A percentile compares a stretch with the other conserved stretches of the same genome.
Conservation (phyloP, 2,113 vertebrate species). For the Bubo scandiacus region DNA sequence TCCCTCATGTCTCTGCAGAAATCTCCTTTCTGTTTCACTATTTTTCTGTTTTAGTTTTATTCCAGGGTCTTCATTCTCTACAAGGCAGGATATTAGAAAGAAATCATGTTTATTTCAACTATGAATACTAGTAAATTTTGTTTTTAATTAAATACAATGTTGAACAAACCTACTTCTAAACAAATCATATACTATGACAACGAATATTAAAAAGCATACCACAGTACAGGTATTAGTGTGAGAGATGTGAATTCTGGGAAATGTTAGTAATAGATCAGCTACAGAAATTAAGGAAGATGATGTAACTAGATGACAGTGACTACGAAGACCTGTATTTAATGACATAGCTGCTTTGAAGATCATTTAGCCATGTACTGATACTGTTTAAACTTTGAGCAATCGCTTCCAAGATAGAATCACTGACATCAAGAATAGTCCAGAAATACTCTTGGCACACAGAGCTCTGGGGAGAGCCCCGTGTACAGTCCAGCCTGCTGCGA, state of each 20-base stretch:
- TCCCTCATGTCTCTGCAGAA: not conserved
- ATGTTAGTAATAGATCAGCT: not conserved
- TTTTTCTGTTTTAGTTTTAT: not conserved
- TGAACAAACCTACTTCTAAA: not conserved
- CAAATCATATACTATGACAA: not conserved
- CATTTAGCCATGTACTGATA: not conserved
- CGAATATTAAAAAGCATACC: not conserved
- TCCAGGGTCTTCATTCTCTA: not conserved
- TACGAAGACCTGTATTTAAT: not conserved
- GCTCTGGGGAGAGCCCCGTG: fast-evolving
- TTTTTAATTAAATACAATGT: not conserved
- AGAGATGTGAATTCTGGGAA: not conserved
- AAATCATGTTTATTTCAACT: not conserved
- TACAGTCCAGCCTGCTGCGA: not conserved
- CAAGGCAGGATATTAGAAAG: not conserved
- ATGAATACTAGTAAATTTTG: not conserved
- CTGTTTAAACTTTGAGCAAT: not conserved
- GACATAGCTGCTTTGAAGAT: not conserved
- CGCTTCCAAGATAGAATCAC: not conserved
- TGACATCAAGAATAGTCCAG: not conserved
- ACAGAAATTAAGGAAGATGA: not conserved
- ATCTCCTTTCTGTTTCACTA: not conserved
- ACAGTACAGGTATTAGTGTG: not conserved
- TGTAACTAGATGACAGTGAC: not conserved
- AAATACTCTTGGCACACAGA: not conserved